These are phyloP conservation scores for Phodopus roborovskii DNA, from an alignment of 2,113 vertebrate species.

Conservation along the genomic window DNA sequence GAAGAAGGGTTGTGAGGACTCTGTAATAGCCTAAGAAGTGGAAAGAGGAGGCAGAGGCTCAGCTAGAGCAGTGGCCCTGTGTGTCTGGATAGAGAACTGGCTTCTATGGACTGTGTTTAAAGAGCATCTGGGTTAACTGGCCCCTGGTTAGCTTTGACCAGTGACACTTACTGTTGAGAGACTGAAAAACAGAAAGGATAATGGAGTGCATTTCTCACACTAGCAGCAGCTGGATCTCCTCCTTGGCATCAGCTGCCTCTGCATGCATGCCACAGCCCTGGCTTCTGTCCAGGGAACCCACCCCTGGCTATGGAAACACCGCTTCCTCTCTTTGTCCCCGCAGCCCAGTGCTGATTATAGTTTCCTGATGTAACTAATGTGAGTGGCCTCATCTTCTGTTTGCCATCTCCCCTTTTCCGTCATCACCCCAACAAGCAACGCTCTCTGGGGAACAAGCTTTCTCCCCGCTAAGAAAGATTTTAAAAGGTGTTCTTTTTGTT, in stretches of 20 bases:
- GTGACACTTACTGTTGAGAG: background rate
- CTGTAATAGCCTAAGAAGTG: background rate
- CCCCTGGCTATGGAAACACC: slow-evolving; percentile 27
- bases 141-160: background rate
- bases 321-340: slow-evolving; percentile 72
- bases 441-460: background rate
- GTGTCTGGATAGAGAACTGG: background rate
- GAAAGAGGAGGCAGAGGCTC: rapidly evolving
- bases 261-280: background rate
- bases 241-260: background rate
- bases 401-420: slow-evolving; percentile 45
- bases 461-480: background rate
- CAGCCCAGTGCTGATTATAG: slow-evolving; percentile 43
- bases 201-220: background rate
- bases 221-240: background rate
- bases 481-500: background rate
- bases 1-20: background rate
- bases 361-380: slow-evolving; percentile 55
- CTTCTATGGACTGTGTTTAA: background rate
- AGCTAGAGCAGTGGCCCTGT: background rate
- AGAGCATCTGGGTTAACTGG: background rate
- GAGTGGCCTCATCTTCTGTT: slow-evolving; percentile 11
- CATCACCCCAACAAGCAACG: background rate
- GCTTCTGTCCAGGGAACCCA: slow-evolving; percentile 27
- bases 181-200: background rate